Evolutionary conservation across 2,113 vertebrate species (phyloP), one percentile per base, ranked within the genome.

Genomic region (Misgurnus mizolepis): DNA sequence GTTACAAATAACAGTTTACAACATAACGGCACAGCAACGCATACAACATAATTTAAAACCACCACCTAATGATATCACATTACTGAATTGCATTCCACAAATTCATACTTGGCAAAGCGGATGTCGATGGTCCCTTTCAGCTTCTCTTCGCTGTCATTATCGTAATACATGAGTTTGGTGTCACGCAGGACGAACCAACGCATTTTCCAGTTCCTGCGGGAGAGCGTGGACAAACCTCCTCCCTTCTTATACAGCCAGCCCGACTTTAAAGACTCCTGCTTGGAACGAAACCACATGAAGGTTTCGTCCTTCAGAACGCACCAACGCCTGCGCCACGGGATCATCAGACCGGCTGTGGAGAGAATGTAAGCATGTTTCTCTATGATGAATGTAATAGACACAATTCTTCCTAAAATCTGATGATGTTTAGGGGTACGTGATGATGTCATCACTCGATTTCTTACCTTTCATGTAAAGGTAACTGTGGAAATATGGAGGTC

Each of bases 201-300:
- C 88, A 96, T 95, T 84, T 97, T 97, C 96, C 96, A 97, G 92
- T 97, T 97, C 70, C 96, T 94, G 27, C 96, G 94, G 0, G 96
- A 96, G 3, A 97, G 92, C 0, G 96, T 97, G 14, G 96, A 96
- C 83, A 96, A 93, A 5, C 96, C 96, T 3, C 96, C 96, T 0
- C 96, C 96, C 69, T 97, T 97, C 85, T 97, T 97, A 79, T 96
- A 95, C 50, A 97, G 93, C 96, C 96, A 97, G 82, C 96, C 96
- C 0, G 94, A 96, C 91, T 97, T 97, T 43, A 97, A 90, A 0
- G 96, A 95, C 85, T 97, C 96, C 78, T 97, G 96, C 85, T 97
- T 97, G 84, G 96, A 96, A 50, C 96, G 94, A 90, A 97, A 97
- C 96, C 96, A 97, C 96, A 97, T 96, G 89, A 97, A 96, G 53